Evolutionary conservation across 1,140 invertebrate species (phyloP), one percentile per base, ranked within the genome.

Genomic region (Cydia amplana): DNA sequence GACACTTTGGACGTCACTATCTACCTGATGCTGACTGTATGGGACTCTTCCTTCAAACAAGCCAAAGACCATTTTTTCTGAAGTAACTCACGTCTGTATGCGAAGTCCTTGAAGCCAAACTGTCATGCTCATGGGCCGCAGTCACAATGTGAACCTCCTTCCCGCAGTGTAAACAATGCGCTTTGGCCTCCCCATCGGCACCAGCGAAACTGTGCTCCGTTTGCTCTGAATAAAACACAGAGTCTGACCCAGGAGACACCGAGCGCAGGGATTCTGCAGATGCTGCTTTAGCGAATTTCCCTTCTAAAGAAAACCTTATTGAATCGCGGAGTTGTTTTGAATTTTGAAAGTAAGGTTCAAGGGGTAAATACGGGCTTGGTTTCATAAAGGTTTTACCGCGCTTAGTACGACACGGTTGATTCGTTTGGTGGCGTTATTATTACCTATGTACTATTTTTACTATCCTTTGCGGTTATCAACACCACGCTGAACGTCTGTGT

Each of bases 221-320:
- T 80, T 94, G 95, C 93, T 97, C 96, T 84, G 96, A 97, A 88
- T 97, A 97, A 89, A 98, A 98, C 23, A 98, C 97, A 75, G 96
- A 97, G 88, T 97, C 97, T 80, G 97, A 97, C 14, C 97, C 97
- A 14, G 97, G 97, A 85, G 96, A 97, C 73, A 96, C 96, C 3
- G 96, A 97, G 75, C 97, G 94, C 73, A 97, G 88, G 0, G 96
- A 97, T 89, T 97, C 97, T 43, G 96, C 96, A 80, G 96, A 97
- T 67, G 97, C 90, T n/a, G 96, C 96, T 90, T 97, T 97, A 28
- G 97, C 93, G 83, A 95, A 93, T 80, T 93, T 93, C 75, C 87
- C 86, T 82, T 93, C 92, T 88, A 82, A 82, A 74, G 40, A 74
- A 63, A 55, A 76, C 32, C 73, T 67, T 70, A 75, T 72, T 64